phyloP scores from a whole-genome alignment of 2,797 vertebrate species.

The Denticeps clupeoides region DNA sequence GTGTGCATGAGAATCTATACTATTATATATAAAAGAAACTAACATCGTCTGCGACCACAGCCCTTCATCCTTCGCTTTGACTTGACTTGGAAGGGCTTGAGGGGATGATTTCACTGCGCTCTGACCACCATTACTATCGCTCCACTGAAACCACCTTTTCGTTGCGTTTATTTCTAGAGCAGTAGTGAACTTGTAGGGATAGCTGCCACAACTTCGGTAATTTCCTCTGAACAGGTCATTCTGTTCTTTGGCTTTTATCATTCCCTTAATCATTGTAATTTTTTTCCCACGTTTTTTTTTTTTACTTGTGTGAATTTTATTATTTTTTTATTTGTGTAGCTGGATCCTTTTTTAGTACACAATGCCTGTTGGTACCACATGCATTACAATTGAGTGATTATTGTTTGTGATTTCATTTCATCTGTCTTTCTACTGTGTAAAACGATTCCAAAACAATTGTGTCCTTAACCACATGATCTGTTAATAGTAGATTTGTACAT shows the following conservation, averaged over 20 bases:
- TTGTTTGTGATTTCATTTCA: neutral
- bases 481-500: conserved; percentile 65
- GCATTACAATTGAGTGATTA: neutral
- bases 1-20: conserved; percentile 16
- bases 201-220: too few relatives aligned
- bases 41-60: too few relatives aligned
- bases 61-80: too few relatives aligned
- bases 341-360: conserved; percentile 7
- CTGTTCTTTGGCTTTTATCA: too few relatives aligned
- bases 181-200: too few relatives aligned
- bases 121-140: too few relatives aligned
- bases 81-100: too few relatives aligned
- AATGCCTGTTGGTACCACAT: conserved; percentile 5
- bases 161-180: too few relatives aligned
- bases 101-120: too few relatives aligned
- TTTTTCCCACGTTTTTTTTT: neutral
- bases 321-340: neutral
- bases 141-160: too few relatives aligned
- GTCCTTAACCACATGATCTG: conserved; percentile 61
- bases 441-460: conserved; percentile 22
- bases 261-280: neutral
- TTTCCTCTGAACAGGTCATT: too few relatives aligned
- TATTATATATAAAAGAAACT: too few relatives aligned
- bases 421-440: conserved; percentile 5
- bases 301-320: neutral